Evolutionary conservation across 2,888 invertebrate species (phyloP).

Genomic region (Lasius fuliginosus): DNA sequence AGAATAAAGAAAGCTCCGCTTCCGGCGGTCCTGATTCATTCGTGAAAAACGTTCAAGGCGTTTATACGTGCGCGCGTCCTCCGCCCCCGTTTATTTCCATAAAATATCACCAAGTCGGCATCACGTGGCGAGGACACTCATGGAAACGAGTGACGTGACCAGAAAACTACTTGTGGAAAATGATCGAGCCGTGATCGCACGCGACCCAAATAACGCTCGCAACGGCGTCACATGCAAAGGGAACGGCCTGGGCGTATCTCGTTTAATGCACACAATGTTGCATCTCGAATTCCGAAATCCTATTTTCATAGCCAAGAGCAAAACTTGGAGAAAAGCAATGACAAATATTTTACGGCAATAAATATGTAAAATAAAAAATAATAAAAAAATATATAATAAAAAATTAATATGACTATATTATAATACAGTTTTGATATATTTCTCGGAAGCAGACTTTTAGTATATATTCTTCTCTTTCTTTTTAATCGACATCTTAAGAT

Average conservation of each 20-base stretch:
- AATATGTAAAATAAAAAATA: not conserved
- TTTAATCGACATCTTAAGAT: not conserved
- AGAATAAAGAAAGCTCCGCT: not conserved
- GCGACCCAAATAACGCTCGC: constrained; percentile 59
- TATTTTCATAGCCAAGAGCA: constrained; percentile 3
- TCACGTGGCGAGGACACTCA: constrained; percentile 29
- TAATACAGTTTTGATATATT: not conserved
- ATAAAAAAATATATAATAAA: not conserved
- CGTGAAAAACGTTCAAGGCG: not conserved
- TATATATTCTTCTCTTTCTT: not conserved
- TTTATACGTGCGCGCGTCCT: constrained; percentile 41
- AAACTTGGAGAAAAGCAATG: not conserved
- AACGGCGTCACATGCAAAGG: constrained; percentile 30
- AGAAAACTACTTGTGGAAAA: constrained; percentile 58
- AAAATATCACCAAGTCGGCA: constrained; percentile 37
- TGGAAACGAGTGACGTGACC: constrained; percentile 57
- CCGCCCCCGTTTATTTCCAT: constrained; percentile 44
- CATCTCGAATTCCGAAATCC: not conserved
- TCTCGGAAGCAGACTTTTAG: not conserved
- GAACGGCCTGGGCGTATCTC: constrained; percentile 13
- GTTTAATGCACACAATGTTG: constrained; percentile 11
- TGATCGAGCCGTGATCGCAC: constrained; percentile 24
- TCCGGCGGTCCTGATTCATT: not conserved
- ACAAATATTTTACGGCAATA: not conserved
- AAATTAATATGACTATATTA: not conserved